These are phyloP conservation scores for Pygathrix nemaeus DNA, from an alignment of 2,113 vertebrate species.

Conservation along the genomic window DNA sequence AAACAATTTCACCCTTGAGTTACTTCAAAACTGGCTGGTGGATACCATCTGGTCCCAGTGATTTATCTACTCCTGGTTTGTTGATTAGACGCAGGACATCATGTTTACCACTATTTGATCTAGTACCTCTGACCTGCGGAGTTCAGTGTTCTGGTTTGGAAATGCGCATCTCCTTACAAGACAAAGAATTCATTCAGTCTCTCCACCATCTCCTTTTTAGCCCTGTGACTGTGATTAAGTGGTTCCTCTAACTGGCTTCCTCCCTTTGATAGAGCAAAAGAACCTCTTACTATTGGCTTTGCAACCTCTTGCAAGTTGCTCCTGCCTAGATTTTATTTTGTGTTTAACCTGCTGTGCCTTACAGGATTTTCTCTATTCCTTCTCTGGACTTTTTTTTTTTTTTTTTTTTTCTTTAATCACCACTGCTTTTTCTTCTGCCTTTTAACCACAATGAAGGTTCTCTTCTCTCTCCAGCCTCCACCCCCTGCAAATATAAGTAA, in stretches of 20 bases:
- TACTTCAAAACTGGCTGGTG: constrained; percentile 65
- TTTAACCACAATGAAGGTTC: background rate
- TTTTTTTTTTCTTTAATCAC: constrained; percentile 22
- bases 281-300: constrained; percentile 21
- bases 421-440: background rate
- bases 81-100: constrained; percentile 60
- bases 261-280: constrained; percentile 38
- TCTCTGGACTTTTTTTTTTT: background rate
- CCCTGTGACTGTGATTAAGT: constrained; percentile 68
- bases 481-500: background rate
- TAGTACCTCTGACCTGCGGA: constrained; percentile 62
- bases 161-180: constrained; percentile 38
- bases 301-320: constrained; percentile 30
- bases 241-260: constrained; percentile 40
- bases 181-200: constrained; percentile 72
- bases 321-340: constrained; percentile 24
- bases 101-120: constrained; percentile 65
- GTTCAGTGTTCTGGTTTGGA: constrained; percentile 63
- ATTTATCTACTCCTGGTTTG: constrained; percentile 66
- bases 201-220: constrained; percentile 49
- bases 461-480: background rate
- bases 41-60: constrained; percentile 68
- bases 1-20: constrained; percentile 74
- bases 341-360: constrained; percentile 11
- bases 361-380: background rate